A percentile compares a stretch with the other conserved stretches of the same genome.
These are phyloP conservation scores for Falco biarmicus DNA, from an alignment of 2,797 vertebrate genomes.

Conservation along the genomic window DNA sequence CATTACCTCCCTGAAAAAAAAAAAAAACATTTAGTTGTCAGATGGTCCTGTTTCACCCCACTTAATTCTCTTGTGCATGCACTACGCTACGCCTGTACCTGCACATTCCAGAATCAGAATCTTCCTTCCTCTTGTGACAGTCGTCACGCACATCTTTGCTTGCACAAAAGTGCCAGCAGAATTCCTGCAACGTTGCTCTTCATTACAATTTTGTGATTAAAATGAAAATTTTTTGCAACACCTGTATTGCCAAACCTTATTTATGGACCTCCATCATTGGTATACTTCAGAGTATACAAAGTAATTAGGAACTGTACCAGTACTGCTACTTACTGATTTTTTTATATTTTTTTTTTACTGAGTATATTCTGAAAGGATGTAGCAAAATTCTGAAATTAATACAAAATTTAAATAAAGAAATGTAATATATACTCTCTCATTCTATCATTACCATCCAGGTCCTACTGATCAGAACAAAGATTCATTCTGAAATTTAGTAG, in stretches of 20 bases:
- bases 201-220: background rate
- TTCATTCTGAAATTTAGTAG: background rate
- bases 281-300: background rate
- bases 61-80: background rate
- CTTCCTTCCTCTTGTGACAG: background rate
- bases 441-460: background rate
- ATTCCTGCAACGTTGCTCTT: background rate
- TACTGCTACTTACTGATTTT: background rate
- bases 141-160: accelerated
- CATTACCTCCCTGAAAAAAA: background rate
- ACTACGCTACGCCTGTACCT: accelerated
- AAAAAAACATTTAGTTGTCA: background rate
- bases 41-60: background rate
- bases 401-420: background rate
- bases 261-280: background rate
- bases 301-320: background rate
- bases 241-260: background rate
- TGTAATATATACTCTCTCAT: background rate
- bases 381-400: background rate
- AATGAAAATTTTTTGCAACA: background rate
- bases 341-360: background rate
- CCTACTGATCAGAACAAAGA: background rate
- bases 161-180: background rate
- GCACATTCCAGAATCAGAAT: background rate
- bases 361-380: background rate